Evolutionary conservation across 2,113 vertebrate species (phyloP).

Genomic region (Picathartes gymnocephalus): DNA sequence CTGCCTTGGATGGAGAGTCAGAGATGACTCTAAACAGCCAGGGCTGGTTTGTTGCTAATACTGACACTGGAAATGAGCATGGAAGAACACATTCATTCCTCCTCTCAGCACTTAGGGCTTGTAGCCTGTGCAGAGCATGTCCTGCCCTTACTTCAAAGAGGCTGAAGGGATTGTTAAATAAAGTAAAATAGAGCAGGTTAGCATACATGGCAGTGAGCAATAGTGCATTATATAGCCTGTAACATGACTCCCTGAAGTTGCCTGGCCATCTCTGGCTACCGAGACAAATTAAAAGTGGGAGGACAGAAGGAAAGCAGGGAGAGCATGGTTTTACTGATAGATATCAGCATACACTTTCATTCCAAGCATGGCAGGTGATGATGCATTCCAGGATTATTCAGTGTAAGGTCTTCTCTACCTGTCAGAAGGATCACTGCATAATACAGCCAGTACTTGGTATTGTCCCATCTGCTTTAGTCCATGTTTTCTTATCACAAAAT

Average conservation of each 20-base stretch:
- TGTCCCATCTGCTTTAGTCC: neutral
- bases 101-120: neutral
- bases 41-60: neutral
- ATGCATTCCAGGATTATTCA: neutral
- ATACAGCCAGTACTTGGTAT: neutral
- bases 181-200: neutral
- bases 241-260: neutral
- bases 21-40: fast-evolving
- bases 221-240: neutral
- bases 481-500: neutral
- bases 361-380: neutral
- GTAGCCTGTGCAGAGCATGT: neutral
- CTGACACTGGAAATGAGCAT: neutral
- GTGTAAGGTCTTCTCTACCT: neutral
- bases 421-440: neutral
- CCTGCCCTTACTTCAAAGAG: neutral
- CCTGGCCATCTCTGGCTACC: neutral
- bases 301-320: neutral
- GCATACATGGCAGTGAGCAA: fast-evolving
- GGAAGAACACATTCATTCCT: neutral
- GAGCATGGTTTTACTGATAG: neutral
- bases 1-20: neutral
- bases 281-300: neutral
- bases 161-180: neutral
- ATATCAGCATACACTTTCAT: neutral